Conservation (phyloP, 2,888 invertebrate species). For the Dendrolimus houi region DNA sequence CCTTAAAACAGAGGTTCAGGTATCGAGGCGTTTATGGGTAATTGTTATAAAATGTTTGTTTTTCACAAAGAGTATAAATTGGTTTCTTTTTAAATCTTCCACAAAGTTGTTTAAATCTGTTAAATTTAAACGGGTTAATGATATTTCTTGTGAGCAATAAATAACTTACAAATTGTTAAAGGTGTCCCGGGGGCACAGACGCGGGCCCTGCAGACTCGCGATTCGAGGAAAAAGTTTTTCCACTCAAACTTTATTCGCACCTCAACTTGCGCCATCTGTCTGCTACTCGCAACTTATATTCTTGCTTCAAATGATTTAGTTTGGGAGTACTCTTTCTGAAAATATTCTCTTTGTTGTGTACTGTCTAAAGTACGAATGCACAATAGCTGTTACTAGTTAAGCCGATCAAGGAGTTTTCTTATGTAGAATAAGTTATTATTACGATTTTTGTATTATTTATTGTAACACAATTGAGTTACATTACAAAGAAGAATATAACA, state of each 20-base stretch:
- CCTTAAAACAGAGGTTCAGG: no score
- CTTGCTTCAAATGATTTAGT: slow-evolving; percentile 71
- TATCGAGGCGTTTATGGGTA: no score
- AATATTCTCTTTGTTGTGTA: slow-evolving; percentile 64
- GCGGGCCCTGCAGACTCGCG: slow-evolving; percentile 41
- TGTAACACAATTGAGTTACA: no score
- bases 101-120: slow-evolving; percentile 41
- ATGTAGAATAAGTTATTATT: no score
- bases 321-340: slow-evolving; percentile 61
- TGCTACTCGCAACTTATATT: slow-evolving; percentile 65
- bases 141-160: slow-evolving; percentile 67
- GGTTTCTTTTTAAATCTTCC: slow-evolving; percentile 4
- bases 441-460: no score
- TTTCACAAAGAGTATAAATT: slow-evolving; percentile 2
- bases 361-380: slow-evolving; percentile 53
- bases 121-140: slow-evolving; percentile 65
- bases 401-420: no score
- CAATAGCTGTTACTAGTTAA: slow-evolving; percentile 26
- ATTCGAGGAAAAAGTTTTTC: slow-evolving; percentile 68
- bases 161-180: slow-evolving; percentile 73
- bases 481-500: no score
- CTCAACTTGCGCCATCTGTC: slow-evolving; percentile 54
- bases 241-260: slow-evolving; percentile 74
- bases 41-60: no score
- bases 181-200: slow-evolving; percentile 61